These are phyloP conservation scores for Pygoscelis adeliae DNA, from an alignment of 2,113 vertebrate species.

Conservation along the genomic window DNA sequence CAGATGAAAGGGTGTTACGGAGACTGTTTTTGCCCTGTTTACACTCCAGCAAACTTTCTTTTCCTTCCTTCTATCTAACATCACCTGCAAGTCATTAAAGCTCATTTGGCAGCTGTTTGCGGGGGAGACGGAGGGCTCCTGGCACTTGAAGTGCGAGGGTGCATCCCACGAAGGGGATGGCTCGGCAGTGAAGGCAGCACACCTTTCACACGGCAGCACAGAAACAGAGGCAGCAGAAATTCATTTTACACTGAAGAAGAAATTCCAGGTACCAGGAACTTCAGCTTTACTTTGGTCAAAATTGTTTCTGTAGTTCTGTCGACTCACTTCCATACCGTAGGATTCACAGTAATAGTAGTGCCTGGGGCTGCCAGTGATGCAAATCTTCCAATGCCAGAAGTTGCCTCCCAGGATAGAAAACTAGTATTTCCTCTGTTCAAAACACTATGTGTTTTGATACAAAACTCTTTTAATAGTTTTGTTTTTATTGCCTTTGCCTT, in stretches of 20 bases:
- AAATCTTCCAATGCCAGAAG: not conserved
- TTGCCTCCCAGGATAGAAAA: not conserved
- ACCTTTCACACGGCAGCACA: not conserved
- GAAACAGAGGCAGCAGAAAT: not conserved
- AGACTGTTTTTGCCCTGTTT: not conserved
- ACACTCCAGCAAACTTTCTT: not conserved
- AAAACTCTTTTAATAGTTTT: not conserved
- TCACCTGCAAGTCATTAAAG: not conserved
- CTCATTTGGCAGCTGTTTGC: not conserved
- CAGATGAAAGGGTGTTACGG: not conserved
- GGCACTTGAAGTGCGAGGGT: accelerated
- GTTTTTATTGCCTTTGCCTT: not conserved
- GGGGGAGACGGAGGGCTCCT: not conserved
- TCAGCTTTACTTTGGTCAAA: not conserved
- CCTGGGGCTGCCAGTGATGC: not conserved
- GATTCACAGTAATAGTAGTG: not conserved
- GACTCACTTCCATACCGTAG: not conserved
- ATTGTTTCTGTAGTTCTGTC: not conserved
- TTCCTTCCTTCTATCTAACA: not conserved
- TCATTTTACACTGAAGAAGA: not conserved
- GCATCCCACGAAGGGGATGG: not conserved
- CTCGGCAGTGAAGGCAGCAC: not conserved
- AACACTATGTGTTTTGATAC: not conserved
- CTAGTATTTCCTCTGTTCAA: not conserved
- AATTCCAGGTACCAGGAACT: not conserved